Evolutionary conservation across 2,113 vertebrate genomes (phyloP), one percentile per base, ranked within the genome.

Genomic region (Lagopus muta): DNA sequence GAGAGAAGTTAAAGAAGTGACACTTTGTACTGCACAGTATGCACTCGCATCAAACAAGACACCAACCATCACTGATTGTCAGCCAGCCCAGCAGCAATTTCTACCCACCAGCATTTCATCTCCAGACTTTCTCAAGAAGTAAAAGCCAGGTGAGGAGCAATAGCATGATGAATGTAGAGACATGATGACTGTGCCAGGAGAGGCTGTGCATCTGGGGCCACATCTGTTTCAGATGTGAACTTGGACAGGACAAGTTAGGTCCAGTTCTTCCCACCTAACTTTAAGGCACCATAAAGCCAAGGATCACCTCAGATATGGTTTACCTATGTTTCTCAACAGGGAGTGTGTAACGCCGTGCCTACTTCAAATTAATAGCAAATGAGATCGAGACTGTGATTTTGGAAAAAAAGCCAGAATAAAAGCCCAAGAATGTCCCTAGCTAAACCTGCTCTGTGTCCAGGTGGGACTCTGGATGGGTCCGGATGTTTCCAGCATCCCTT

Each of bases 271-370:
- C 60, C 70, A 57, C 57, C 75, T 13, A 6, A 42, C 47, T 5
- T 47, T 77, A 67, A 86, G 81, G 65, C 10, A 13, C 42, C 55
- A 6, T 2, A 30, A 61, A 76, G 86, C 69, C 72, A 64, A 57
- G 96, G 82, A 93, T 70, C 82, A 57, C 80, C 77, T 81, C 47
- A 67, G 75, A 32, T 38, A 64, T 6, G 22, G n/a, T 84, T 78
- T 84, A 76, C 77, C 61, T 92, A 19, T 58, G 76, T 11, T 64
- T 92, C 90, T 93, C 72, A 42, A 3, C 12, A 32, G 38, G 60
- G 58, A 47, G 80, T 64, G 76, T 5, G 18, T 69, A 90, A 93
- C 42, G 24, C 81, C 2, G 90, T 96, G 96, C 95, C 96, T 96
- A 81, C 86, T 57, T 86, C 42, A 36, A 66, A 77, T 42, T 14